Base-by-base conservation (phyloP, 2,888 invertebrate species). In the Oscheius myriophilus region DNA sequence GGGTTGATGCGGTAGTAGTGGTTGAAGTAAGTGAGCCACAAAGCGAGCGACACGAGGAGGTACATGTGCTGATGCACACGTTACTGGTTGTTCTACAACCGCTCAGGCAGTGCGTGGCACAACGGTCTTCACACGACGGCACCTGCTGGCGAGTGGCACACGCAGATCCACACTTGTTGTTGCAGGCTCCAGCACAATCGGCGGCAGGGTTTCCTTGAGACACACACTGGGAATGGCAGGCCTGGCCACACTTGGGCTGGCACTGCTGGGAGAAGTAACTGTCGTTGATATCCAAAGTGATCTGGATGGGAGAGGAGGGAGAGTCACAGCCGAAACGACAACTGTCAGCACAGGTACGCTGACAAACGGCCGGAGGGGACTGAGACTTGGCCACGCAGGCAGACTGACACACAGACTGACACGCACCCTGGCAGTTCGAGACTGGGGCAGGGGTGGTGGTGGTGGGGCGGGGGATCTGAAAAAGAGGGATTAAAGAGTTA, bases 211-310 rank as follows among this genome's bases (percentile, higher is more conserved):
- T 77, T 61, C 75, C 77, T 69, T 77, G 72, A 1, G 72, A 72
- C 61, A 78, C 69, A 55, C 78, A 78, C 66, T 75, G 75, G 11
- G 74, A 74, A 66, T 75, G 75, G 46, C 78, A 78, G 2, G 71
- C 59, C 67, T 78, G 78, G 21, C 69, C 62, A 62, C 78, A 78
- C 53, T 75, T 43, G 53, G 66, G 43, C 18, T 66, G 69, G 54
- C 78, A 78, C 46, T 76, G 73, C n/a, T 69, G 65, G 66, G 70
- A 63, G 65, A 75, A 78, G 55, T 73, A 78, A 18, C 65, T 49
- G 58, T 78, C 78, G 69, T 72, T 75, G 67, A 78, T 75, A 59
- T 78, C 73, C 23, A 78, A 39, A 41, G 57, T 42, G 18, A 58
- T 33, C 42, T 67, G 33, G 51, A 67, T 57, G 41, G 71, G 58